A percentile compares a stretch with the other conserved stretches of the same genome.
Evolutionary conservation across 2,113 vertebrate species (phyloP).

Genomic region (Grantiella picta): DNA sequence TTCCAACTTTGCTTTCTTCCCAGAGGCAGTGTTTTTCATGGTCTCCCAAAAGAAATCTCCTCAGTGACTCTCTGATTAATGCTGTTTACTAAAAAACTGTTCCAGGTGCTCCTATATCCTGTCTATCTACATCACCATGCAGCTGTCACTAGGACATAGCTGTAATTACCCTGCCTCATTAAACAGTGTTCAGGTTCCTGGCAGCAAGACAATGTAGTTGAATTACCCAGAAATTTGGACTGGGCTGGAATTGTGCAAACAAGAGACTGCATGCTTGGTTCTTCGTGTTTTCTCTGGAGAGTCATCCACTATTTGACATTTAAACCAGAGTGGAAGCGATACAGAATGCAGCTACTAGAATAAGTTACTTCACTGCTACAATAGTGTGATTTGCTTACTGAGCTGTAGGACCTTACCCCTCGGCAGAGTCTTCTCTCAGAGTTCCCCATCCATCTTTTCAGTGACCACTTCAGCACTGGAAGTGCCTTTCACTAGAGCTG

Average conservation of each 20-base stretch:
- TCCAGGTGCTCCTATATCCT: background rate
- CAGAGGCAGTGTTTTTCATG: background rate
- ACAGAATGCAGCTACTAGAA: background rate
- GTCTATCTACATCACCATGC: background rate
- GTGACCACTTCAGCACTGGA: background rate
- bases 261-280: background rate
- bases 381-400: background rate
- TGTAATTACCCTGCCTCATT: background rate
- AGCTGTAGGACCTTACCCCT: background rate
- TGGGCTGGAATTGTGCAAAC: background rate
- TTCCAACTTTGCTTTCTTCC: background rate
- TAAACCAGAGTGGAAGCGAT: background rate
- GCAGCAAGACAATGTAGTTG: background rate
- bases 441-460: rapidly evolving
- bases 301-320: background rate
- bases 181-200: background rate
- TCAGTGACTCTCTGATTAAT: background rate
- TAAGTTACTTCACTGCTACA: background rate
- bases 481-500: background rate
- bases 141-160: background rate
- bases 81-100: background rate
- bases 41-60: background rate
- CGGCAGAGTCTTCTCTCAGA: rapidly evolving
- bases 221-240: background rate
- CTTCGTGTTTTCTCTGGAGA: background rate